phyloP scores from a whole-genome alignment of 2,113 vertebrate species.

The Excalfactoria chinensis region DNA sequence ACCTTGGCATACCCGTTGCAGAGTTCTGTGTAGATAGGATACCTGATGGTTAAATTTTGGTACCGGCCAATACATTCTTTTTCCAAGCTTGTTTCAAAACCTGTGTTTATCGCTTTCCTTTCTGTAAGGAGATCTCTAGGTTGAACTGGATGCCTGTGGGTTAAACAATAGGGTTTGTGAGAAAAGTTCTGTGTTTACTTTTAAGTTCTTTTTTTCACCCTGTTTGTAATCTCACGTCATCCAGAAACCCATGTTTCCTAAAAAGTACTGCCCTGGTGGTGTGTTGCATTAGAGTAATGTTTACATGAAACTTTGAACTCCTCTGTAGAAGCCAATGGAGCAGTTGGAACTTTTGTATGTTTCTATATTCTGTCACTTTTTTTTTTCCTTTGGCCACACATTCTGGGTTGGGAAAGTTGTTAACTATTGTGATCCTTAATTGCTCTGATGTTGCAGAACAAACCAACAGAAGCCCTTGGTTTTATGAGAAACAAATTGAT shows the following conservation, averaged over 20 bases:
- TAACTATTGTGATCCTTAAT: neutral
- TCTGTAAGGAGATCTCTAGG: neutral
- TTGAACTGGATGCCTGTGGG: neutral
- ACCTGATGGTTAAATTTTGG: neutral
- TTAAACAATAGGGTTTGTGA: neutral
- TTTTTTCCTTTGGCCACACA: neutral
- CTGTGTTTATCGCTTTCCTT: neutral
- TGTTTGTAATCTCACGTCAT: neutral
- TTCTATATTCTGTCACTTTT: neutral
- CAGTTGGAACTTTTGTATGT: neutral
- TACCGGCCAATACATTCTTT: fast-evolving
- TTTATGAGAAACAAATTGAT: neutral
- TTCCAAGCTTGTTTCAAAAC: neutral
- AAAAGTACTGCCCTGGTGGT: neutral
- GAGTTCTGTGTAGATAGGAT: neutral
- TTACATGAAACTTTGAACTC: neutral
- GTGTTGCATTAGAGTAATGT: neutral
- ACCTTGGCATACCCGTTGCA: neutral
- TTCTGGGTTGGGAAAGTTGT: neutral
- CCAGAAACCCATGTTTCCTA: neutral
- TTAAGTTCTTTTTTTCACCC: neutral
- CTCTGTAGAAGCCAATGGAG: neutral
- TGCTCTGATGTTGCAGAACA: neutral
- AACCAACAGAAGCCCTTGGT: neutral
- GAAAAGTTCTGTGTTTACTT: neutral